phyloP scores from a whole-genome alignment of 1,140 invertebrate species.

The Caenorhabditis briggsae region DNA sequence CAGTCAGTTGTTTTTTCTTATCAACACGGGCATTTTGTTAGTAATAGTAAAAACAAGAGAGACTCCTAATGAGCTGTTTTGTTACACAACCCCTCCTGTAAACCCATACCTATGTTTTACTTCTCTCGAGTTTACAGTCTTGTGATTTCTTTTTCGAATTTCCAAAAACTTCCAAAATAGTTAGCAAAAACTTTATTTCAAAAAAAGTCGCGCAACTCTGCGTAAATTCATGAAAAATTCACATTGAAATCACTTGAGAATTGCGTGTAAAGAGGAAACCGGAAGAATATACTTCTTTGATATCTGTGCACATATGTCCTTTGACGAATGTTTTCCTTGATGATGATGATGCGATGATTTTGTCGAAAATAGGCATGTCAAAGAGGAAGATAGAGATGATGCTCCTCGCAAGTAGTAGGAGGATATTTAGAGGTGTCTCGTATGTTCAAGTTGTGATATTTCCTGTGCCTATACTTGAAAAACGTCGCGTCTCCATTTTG shows the following conservation, averaged over 20 bases:
- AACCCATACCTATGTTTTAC: too few relatives aligned
- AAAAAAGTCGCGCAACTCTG: background rate
- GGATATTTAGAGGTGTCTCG: constrained; percentile 24
- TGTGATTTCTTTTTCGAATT: background rate
- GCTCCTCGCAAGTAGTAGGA: background rate
- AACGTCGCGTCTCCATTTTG: background rate
- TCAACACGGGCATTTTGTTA: too few relatives aligned
- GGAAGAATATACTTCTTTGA: constrained; percentile 13
- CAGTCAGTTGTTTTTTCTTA: too few relatives aligned
- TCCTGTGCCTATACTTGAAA: constrained; percentile 15
- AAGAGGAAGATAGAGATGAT: background rate
- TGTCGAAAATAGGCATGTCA: constrained; percentile 33
- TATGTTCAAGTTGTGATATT: constrained; percentile 39
- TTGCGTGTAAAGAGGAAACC: constrained; percentile 37
- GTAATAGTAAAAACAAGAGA: too few relatives aligned
- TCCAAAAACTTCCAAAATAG: too few relatives aligned
- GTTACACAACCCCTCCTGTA: too few relatives aligned
- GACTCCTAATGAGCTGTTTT: too few relatives aligned
- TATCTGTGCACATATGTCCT: constrained; percentile 38
- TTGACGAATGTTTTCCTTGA: constrained; percentile 44
- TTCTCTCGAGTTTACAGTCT: background rate
- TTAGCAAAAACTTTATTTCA: background rate
- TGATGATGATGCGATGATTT: constrained; percentile 40
- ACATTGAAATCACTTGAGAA: constrained; percentile 4
- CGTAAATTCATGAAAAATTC: constrained; percentile 9